phyloP scores from a whole-genome alignment of 2,797 vertebrate species.

The Limosa lapponica region DNA sequence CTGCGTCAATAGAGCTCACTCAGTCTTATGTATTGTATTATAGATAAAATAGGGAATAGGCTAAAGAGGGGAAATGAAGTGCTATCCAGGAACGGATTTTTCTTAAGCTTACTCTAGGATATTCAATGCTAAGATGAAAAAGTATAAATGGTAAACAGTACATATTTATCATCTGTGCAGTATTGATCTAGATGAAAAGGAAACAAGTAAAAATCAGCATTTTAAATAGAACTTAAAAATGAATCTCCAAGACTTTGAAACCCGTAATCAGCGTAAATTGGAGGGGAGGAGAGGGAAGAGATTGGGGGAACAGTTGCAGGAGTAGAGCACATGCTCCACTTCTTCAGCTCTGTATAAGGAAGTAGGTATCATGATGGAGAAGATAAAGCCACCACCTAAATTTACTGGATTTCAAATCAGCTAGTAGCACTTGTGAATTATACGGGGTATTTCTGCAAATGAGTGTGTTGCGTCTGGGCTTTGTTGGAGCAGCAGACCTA shows the following conservation, averaged over 20 bases:
- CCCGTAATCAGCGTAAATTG: conserved; percentile 55
- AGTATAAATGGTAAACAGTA: not conserved
- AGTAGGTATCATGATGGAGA: not conserved
- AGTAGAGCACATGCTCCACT: not conserved
- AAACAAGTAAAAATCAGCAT: conserved; percentile 67
- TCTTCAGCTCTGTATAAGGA: not conserved
- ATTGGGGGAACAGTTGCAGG: not conserved
- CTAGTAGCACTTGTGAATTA: not conserved
- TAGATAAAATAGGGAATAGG: not conserved
- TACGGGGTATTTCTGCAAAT: not conserved
- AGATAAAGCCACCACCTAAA: not conserved
- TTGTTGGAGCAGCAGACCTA: conserved; percentile 40
- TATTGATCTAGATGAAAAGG: conserved; percentile 55
- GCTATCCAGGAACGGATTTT: conserved; percentile 21
- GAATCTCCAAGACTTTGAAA: conserved; percentile 30
- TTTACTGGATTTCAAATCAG: not conserved
- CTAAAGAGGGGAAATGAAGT: not conserved
- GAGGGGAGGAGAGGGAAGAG: conserved; percentile 36
- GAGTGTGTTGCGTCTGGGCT: not conserved
- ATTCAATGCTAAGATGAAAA: conserved; percentile 2
- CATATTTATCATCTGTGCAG: conserved; percentile 44
- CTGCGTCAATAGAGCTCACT: not conserved
- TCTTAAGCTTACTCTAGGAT: not conserved
- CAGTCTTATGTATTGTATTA: not conserved
- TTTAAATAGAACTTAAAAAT: conserved; percentile 56